phyloP scores from a whole-genome alignment of 35 echinoderm and acorn worm genomes.

The Chiridota heheva region DNA sequence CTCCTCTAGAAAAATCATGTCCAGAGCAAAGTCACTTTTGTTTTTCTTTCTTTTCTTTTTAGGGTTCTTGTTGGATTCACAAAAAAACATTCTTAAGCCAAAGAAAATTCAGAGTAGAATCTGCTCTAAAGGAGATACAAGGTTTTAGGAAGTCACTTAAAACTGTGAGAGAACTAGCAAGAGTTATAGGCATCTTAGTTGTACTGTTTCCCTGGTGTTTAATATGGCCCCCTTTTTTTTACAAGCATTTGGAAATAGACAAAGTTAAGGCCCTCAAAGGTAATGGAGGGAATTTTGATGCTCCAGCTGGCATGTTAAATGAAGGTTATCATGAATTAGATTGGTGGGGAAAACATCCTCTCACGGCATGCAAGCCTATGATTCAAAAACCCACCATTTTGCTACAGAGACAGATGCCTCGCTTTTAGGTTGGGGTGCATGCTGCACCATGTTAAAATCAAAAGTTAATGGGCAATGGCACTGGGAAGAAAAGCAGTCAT shows the following conservation, averaged over 20 bases:
- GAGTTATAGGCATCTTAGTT: not conserved
- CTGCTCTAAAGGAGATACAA: not conserved
- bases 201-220: not conserved
- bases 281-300: too few species aligned
- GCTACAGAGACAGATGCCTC: slow-evolving; percentile 44
- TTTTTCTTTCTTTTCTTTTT: too few species aligned
- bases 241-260: not conserved
- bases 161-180: not conserved
- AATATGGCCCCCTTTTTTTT: not conserved
- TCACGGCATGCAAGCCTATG: too few species aligned
- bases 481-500: not conserved
- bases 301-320: too few species aligned
- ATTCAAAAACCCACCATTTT: too few species aligned
- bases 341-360: too few species aligned
- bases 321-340: too few species aligned
- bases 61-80: too few species aligned
- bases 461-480: slow-evolving; percentile 40
- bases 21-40: too few species aligned
- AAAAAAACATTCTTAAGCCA: too few species aligned
- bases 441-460: not conserved
- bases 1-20: too few species aligned
- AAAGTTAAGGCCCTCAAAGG: not conserved
- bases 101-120: not conserved
- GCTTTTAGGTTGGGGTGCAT: slow-evolving; percentile 21
- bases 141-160: not conserved